Base-by-base conservation (phyloP, 2,113 vertebrate genomes). In the Octodon degus region DNA sequence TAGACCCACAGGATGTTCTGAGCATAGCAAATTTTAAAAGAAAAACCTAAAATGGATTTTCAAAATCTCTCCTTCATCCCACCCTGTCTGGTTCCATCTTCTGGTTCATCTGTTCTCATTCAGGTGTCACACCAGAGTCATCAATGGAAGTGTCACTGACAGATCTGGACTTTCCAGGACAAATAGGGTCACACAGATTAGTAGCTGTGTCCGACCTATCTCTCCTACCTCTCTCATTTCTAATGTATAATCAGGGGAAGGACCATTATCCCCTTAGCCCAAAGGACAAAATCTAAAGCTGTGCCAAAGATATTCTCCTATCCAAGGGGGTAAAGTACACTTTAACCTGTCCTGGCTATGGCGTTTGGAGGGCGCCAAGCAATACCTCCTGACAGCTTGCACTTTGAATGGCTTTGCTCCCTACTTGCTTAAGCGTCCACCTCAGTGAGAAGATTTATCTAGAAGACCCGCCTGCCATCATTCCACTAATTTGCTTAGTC, bases 401-500 rank as follows among this genome's bases (percentile, higher is more conserved):
- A 43, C 86, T 40, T 93, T 72, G 74, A 94, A 81, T 40, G 84
- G 40, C 58, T 95, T 94, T 84, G 94, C 77, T 80, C 92, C 94
- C 94, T 70, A 82, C 37, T 74, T 89, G 60, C 70, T 94, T 92
- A 68, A 53, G 63, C 53, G 86, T 74, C 67, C 6, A 25, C 88
- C 63, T 93, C 70, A 43, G 13, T 63, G 58, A 97, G 76, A 79
- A 95, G 84, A 95, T 96, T 90, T 86, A 92, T 93, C 92, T 74
- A 37, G 92, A 79, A 84, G 95, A 86, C 1, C 0, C 17, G 72
- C 32, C 58, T 63, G 90, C 82, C 80, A 79, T 90, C 89, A 32
- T 76, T 92, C 58, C 62, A 34, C 79, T 89, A 55, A 87, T 96
- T 74, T 96, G 92, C 88, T 95, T 80, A 68, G 93, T 97, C 96